These are phyloP conservation scores for Gambusia yucatana DNA, from an alignment of 2,797 vertebrate species.

Conservation along the genomic window DNA sequence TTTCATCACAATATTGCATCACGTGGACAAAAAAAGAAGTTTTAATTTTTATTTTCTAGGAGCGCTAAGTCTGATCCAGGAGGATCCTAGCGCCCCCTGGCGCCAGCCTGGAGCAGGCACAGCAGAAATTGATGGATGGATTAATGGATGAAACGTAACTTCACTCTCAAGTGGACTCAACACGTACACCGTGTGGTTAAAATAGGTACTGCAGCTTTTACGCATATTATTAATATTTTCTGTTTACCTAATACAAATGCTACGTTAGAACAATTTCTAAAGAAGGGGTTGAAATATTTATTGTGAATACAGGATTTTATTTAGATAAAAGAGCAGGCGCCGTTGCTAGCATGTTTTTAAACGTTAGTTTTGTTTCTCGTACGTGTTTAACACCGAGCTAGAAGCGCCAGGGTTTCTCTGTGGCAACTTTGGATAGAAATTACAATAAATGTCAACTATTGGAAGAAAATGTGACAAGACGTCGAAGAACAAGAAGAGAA, in stretches of 20 bases:
- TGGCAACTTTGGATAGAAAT: not conserved
- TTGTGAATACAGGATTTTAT: not conserved
- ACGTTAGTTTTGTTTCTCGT: not conserved
- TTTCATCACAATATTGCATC: not conserved
- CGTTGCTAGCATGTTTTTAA: not conserved
- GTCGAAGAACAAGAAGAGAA: not conserved
- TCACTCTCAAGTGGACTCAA: not conserved
- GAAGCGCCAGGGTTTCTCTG: no score
- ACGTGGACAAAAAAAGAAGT: not conserved
- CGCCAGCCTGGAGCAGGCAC: not conserved
- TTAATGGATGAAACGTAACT: conserved; percentile 11
- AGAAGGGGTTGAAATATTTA: not conserved
- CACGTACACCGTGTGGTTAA: not conserved
- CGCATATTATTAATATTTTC: not conserved
- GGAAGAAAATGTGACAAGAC: not conserved
- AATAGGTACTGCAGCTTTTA: not conserved
- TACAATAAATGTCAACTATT: not conserved
- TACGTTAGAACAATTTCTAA: not conserved
- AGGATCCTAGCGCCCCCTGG: not conserved
- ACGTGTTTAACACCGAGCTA: not conserved
- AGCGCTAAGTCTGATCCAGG: not conserved
- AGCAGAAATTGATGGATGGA: not conserved
- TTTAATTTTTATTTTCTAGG: not conserved
- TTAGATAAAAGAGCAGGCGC: no score
- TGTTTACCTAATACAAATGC: not conserved